phyloP scores from a whole-genome alignment of 92 coral and sea anemone genomes.

The Heliopora coerulea region DNA sequence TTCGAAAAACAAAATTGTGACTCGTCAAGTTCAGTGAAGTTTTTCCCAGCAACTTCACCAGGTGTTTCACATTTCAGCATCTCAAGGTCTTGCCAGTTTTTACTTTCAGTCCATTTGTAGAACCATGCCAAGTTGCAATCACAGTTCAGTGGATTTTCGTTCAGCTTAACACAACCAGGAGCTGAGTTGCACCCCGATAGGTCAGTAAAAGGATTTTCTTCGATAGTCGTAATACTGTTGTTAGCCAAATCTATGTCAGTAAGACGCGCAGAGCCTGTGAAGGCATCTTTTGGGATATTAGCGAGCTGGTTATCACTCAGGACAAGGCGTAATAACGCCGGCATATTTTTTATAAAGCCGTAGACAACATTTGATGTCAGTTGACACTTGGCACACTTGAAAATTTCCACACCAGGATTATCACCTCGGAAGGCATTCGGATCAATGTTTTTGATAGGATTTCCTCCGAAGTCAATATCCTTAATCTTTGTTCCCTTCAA shows the following conservation, averaged over 20 bases:
- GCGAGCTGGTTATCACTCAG: conserved; percentile 5
- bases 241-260: neutral
- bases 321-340: neutral
- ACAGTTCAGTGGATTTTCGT: conserved; percentile 18
- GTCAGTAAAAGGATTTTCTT: conserved; percentile 25
- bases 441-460: conserved; percentile 12
- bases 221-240: conserved; percentile 25
- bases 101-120: neutral
- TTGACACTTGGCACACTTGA: conserved; percentile 5
- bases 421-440: conserved; percentile 2
- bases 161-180: too few relatives aligned
- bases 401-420: neutral
- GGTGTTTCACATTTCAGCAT: conserved; percentile 5
- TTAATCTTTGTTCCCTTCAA: conserved; percentile 11
- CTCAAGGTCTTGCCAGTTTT: neutral
- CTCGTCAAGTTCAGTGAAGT: neutral
- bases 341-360: conserved; percentile 6
- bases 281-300: conserved; percentile 27
- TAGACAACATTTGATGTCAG: conserved; percentile 12
- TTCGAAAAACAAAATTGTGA: conserved; percentile 21
- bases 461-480: neutral
- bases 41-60: neutral
- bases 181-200: too few relatives aligned
- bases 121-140: conserved; percentile 27
- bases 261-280: neutral